Evolutionary conservation across 2,888 invertebrate species (phyloP).

Genomic region (Drosophila macrospina): DNA sequence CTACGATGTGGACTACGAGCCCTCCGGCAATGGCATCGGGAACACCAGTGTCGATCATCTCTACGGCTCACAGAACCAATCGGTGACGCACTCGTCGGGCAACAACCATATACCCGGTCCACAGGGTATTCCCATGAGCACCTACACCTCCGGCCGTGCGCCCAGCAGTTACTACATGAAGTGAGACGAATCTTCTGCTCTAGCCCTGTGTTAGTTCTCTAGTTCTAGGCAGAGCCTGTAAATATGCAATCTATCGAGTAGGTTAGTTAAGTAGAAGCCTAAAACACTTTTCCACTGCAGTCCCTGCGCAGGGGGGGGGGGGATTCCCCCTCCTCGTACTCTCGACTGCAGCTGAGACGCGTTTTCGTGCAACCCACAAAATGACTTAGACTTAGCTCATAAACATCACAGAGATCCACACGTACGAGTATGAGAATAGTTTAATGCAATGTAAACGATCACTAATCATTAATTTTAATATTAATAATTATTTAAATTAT

Average conservation of each 20-base stretch:
- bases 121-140: constrained; percentile 92
- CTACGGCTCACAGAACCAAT: constrained; percentile 85
- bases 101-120: constrained; percentile 86
- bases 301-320: constrained; percentile 13
- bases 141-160: constrained; percentile 92
- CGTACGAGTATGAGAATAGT: constrained; percentile 40
- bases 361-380: constrained; percentile 54
- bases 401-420: constrained; percentile 10
- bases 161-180: constrained; percentile 86
- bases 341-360: constrained; percentile 72
- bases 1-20: constrained; percentile 95
- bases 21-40: constrained; percentile 86
- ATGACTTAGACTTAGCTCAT: constrained; percentile 50
- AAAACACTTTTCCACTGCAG: constrained; percentile 76
- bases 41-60: constrained; percentile 85
- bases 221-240: constrained; percentile 54
- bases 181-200: constrained; percentile 46
- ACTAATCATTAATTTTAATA: constrained; percentile 73
- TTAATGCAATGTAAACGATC: constrained; percentile 56
- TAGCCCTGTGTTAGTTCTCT: constrained; percentile 17
- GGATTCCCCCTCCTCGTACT: background rate
- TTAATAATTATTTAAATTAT: constrained; percentile 63
- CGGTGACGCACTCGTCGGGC: constrained; percentile 86
- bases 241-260: constrained; percentile 53
- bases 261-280: constrained; percentile 38